Conservation (phyloP, 2,113 vertebrate species). For the Uria lomvia region DNA sequence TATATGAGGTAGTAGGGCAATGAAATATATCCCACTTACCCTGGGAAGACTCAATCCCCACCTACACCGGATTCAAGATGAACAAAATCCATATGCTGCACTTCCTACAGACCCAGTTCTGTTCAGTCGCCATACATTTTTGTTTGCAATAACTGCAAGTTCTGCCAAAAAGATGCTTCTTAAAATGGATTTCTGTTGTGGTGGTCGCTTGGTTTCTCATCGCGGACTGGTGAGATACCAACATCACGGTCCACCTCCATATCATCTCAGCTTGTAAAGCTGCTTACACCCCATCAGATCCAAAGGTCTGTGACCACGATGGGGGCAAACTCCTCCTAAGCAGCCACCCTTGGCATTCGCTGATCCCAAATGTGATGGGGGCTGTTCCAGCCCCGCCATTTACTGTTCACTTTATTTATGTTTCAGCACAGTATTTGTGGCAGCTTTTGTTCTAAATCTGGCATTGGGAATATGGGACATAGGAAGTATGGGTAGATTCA, state of each 20-base stretch:
- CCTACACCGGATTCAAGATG: not conserved
- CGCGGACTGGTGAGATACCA: not conserved
- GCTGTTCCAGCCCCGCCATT: not conserved
- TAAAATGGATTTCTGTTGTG: not conserved
- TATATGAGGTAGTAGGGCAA: not conserved
- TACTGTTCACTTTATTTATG: not conserved
- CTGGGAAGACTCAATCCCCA: not conserved
- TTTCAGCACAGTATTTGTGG: not conserved
- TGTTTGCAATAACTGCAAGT: not conserved
- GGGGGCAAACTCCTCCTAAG: not conserved
- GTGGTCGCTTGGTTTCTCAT: not conserved
- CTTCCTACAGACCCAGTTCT: not conserved
- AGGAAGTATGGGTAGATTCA: not conserved
- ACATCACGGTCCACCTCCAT: not conserved
- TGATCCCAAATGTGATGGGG: not conserved
- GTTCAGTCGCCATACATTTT: not conserved
- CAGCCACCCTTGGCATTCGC: not conserved
- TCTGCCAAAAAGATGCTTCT: not conserved
- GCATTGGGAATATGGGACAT: not conserved
- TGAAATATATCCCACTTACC: not conserved
- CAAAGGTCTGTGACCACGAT: not conserved
- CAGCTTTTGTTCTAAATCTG: conserved; percentile 1
- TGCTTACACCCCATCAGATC: not conserved
- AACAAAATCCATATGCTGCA: not conserved
- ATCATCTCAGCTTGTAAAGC: not conserved